Base-by-base conservation (phyloP, 2,113 vertebrate species). In the Pagrus major region DNA sequence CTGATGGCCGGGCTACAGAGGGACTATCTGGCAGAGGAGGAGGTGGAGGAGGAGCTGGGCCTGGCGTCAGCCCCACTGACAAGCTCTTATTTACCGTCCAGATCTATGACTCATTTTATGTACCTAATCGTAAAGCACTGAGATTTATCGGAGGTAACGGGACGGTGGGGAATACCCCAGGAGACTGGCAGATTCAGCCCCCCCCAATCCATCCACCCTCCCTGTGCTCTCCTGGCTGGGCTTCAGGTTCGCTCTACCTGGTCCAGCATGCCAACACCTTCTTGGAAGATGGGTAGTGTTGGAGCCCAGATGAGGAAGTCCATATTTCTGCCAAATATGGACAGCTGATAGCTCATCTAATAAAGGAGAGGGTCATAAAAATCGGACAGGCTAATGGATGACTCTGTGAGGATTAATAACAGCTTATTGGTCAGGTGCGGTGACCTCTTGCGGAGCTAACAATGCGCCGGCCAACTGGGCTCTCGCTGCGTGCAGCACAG, bases 61-160 rank as follows among this genome's bases (percentile, higher is more conserved):
- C 85, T 89, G 91, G 92, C 90, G 88, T 94, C 92, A 92, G 89
- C 86, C 78, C 72, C 89, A 81, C 89, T 94, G 94, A 94, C 93
- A 94, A 90, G 91, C 89, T 92, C 93, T 95, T 94, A 95, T 95
- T 95, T 95, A 95, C 92, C 88, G 91, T 92, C 88, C 85, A 93
- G 93, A 94, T 95, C 93, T 92, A 94, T 94, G 93, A 93, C 88
- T 95, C 93, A 91, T 94, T 95, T 95, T 94, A 95, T 92, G 91
- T 92, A 91, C 90, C 93, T 95, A 90, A 95, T 95, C 93, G 92
- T 96, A 96, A 95, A 95, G 86, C 94, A 94, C 92, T 20, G 83
- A 94, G 93, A 95, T 95, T 95, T 95, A 95, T 94, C 33, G 84
- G 75, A 78, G 85, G 78, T 90, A 95, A 94, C 91, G 86, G 94